A percentile compares a stretch with the other conserved stretches of the same genome.
Evolutionary conservation across 2,113 vertebrate genomes (phyloP).

Genomic region (Aegotheles bennettii): DNA sequence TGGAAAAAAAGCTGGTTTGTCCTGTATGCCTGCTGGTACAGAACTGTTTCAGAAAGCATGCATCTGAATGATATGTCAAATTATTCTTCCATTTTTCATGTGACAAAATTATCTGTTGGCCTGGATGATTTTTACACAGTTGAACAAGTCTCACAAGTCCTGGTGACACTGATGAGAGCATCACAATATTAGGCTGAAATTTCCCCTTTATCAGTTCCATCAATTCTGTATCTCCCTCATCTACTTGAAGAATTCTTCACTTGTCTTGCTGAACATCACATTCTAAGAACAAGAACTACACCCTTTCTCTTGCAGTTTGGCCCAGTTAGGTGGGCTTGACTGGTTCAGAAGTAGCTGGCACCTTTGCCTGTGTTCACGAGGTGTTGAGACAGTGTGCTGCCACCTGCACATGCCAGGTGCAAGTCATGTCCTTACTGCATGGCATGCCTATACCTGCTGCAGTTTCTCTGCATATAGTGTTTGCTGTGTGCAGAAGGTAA

Average conservation of each 20-base stretch:
- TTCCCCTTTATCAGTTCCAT: neutral
- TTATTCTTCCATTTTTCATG: neutral
- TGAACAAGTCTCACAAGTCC: neutral
- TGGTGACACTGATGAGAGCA: neutral
- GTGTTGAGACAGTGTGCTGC: neutral
- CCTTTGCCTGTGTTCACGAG: neutral
- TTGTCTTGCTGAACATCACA: neutral
- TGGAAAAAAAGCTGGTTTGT: neutral
- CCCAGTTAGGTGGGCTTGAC: neutral
- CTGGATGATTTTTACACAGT: neutral
- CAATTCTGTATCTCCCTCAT: neutral
- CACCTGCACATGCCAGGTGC: fast-evolving
- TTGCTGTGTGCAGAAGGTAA: neutral
- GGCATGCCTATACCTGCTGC: neutral
- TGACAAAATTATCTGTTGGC: neutral
- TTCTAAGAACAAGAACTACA: neutral
- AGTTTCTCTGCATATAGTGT: fast-evolving
- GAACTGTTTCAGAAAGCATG: neutral
- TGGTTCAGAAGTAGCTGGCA: neutral
- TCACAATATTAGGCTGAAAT: neutral
- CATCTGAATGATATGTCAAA: neutral
- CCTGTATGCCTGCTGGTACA: neutral
- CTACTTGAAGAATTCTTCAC: neutral
- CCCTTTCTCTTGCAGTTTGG: neutral
- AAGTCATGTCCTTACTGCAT: fast-evolving